Conservation (phyloP, 2,113 vertebrate species). For the Megaleporinus macrocephalus region DNA sequence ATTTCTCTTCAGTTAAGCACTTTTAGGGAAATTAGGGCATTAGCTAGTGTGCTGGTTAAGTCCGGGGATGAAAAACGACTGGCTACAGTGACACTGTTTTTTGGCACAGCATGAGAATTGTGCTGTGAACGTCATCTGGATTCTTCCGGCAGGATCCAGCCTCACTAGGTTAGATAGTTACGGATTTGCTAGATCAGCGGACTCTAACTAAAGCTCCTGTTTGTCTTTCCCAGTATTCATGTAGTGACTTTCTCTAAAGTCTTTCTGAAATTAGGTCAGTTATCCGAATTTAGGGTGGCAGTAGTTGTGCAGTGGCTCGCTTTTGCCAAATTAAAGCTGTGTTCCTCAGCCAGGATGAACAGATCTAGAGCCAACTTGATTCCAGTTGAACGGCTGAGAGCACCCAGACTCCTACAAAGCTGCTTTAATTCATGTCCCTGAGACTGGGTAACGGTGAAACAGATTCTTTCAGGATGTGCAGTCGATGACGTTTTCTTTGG, state of each 20-base stretch:
- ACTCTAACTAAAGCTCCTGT: not conserved
- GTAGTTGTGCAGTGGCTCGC: not conserved
- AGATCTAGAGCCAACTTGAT: conserved; percentile 2
- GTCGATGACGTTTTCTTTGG: not conserved
- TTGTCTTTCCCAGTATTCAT: not conserved
- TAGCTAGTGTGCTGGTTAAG: not conserved
- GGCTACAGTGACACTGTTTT: not conserved
- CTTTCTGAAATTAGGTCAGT: not conserved
- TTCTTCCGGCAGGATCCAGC: not conserved
- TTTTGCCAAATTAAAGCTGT: conserved; percentile 14
- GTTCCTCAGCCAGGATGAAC: conserved; percentile 7
- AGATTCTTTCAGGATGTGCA: not conserved
- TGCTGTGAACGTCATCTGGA: not conserved
- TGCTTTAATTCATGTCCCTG: not conserved
- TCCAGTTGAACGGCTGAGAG: not conserved
- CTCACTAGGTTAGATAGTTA: not conserved
- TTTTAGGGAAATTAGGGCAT: not conserved
- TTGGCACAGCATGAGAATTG: not conserved
- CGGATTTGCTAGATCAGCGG: conserved; percentile 4
- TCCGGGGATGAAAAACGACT: not conserved
- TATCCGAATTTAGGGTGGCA: not conserved
- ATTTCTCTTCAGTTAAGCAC: not conserved
- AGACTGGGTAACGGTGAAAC: not conserved
- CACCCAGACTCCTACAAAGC: not conserved
- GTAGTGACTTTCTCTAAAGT: no score